Percentiles rank a stretch among this genome's conserved stretches.
phyloP scores from a whole-genome alignment of 2,113 vertebrate species.

The Megaceryle torquata region DNA sequence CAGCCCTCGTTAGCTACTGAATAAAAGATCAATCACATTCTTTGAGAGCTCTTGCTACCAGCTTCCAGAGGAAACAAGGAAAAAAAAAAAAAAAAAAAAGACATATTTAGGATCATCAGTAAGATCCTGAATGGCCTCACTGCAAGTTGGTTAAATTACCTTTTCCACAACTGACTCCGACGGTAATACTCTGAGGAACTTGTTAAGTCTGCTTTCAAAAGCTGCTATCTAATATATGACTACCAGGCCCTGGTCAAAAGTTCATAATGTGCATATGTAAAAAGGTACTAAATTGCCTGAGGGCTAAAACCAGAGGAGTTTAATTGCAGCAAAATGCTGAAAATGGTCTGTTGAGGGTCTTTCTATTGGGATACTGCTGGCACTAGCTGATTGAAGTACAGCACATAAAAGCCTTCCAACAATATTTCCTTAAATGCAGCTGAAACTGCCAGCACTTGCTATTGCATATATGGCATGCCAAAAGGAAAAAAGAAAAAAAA shows the following conservation, averaged over 20 bases:
- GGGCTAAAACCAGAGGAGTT: conserved; percentile 95
- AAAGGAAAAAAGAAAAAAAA: conserved; percentile 53
- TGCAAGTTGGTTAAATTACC: conserved; percentile 90
- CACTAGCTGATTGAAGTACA: conserved; percentile 79
- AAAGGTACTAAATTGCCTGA: conserved; percentile 96
- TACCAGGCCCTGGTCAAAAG: conserved; percentile 92
- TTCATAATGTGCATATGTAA: conserved; percentile 99
- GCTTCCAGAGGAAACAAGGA: conserved; percentile 79
- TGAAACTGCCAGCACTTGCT: conserved; percentile 70
- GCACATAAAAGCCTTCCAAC: conserved; percentile 81
- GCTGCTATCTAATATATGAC: conserved; percentile 87
- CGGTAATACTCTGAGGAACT: conserved; percentile 93
- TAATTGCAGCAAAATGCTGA: conserved; percentile 98
- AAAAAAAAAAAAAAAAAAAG: conserved; percentile 21
- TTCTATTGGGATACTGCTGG: conserved; percentile 80
- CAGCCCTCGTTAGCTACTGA: conserved; percentile 93
- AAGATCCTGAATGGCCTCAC: conserved; percentile 83
- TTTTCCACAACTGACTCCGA: conserved; percentile 81
- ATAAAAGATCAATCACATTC: conserved; percentile 93
- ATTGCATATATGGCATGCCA: conserved; percentile 62
- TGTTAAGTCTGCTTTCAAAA: conserved; percentile 90
- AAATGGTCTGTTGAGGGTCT: conserved; percentile 84
- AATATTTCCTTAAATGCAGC: conserved; percentile 81
- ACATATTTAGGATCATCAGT: conserved; percentile 84
- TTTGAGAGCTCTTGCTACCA: conserved; percentile 82